phyloP scores from a whole-genome alignment of 2,888 invertebrate species.

The Sturmia bella region DNA sequence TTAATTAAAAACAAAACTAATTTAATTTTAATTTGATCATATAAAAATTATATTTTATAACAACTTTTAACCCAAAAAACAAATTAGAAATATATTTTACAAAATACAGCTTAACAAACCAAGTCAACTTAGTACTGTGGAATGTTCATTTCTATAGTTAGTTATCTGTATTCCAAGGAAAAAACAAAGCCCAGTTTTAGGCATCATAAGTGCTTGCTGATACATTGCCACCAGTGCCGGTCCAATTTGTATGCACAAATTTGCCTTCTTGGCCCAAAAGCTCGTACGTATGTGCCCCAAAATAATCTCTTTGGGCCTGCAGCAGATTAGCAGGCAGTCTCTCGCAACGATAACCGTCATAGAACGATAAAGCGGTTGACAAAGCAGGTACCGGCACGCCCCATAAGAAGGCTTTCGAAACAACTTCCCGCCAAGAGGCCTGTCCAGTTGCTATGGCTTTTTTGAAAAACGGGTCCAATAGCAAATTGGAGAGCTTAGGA shows the following conservation, averaged over 20 bases:
- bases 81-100: too few relatives aligned
- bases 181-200: conserved; percentile 82
- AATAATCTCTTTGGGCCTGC: conserved; percentile 99
- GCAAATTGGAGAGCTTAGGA: conserved; percentile 91
- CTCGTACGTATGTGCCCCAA: conserved; percentile 99
- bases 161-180: too few relatives aligned
- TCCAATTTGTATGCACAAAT: conserved; percentile 99
- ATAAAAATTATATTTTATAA: too few relatives aligned
- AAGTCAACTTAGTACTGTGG: too few relatives aligned
- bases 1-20: too few relatives aligned
- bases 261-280: conserved; percentile 91
- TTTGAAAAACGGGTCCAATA: conserved; percentile 96
- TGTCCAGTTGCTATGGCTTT: conserved; percentile 91
- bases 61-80: too few relatives aligned
- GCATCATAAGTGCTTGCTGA: conserved; percentile 96
- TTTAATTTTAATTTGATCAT: too few relatives aligned
- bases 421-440: conserved; percentile 92
- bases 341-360: conserved; percentile 95
- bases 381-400: conserved; percentile 98
- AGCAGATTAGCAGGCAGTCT: conserved; percentile 96
- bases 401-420: conserved; percentile 86
- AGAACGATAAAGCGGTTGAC: conserved; percentile 96
- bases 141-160: too few relatives aligned
- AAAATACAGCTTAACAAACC: too few relatives aligned
- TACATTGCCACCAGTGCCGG: conserved; percentile 97